Evolutionary conservation across 1,140 invertebrate species (phyloP), one percentile per base, ranked within the genome.

Genomic region (Saccostrea cuccullata): DNA sequence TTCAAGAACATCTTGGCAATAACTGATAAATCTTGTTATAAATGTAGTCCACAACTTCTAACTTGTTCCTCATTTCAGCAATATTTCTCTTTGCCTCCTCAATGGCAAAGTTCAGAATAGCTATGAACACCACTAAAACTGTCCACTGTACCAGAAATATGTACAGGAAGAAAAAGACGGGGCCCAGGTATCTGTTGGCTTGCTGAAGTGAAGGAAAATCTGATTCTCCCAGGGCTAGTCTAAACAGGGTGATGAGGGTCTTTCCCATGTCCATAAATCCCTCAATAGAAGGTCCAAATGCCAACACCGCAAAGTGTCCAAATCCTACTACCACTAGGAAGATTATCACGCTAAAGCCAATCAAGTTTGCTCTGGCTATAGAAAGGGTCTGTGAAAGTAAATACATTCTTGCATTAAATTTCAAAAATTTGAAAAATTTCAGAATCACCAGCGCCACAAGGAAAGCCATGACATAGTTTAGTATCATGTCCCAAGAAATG

Each of bases 371-470:
- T 82, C 82, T 90, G n/a, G 88, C 73, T 70, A 73, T 20, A 4
- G 36, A 23, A 13, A 92, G 26, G 23, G 90, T 90, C 12, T 89
- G 83, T 13, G 85, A 40, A 13, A 92, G 36, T 15, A 91, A 70
- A 55, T 84, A 88, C 58, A 89, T 90, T 36, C 87, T 92, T 60
- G 87, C 87, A 86, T 92, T 92, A 82, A 91, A 92, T 60, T 84
- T 85, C 8, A 92, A 85, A 30, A 92, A 82, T 67, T 92, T 92
- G 40, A 92, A 86, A 15, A 90, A 84, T 87, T 92, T 92, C 11
- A 92, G 55, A 56, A 90, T 92, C 4, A 92, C 89, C 15, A 92
- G 26, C 13, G 84, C 70, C 11, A 91, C 88, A 17, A 92, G 64
- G 70, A 87, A 88, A 26, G 89, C 91, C 88, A 92, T 86, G 0